phyloP scores from a whole-genome alignment of 2,888 invertebrate species.

The Endotricha flammealis region DNA sequence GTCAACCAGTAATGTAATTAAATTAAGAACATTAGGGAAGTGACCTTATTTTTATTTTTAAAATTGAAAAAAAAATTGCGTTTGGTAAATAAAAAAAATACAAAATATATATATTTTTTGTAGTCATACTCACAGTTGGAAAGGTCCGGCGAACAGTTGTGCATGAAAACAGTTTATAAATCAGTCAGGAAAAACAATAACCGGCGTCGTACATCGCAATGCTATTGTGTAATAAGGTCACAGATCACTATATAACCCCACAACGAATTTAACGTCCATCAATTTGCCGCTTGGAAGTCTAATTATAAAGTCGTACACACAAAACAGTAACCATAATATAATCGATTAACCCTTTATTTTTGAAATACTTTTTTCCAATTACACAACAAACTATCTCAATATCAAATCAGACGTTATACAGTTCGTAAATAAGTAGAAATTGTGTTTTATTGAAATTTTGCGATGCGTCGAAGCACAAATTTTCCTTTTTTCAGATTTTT shows the following conservation, averaged over 20 bases:
- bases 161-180: constrained; percentile 22
- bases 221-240: constrained; percentile 16
- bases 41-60: background rate
- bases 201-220: constrained; percentile 21
- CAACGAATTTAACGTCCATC: constrained; percentile 12
- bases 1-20: constrained; percentile 2
- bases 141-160: constrained; percentile 15
- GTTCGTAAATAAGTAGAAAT: constrained; percentile 18
- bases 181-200: constrained; percentile 16
- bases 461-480: constrained; percentile 41
- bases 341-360: too few species aligned
- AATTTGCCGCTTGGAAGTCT: constrained; percentile 21
- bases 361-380: too few species aligned
- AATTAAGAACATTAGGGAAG: constrained; percentile 7
- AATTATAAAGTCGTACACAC: constrained; percentile 31
- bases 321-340: constrained; percentile 12
- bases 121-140: constrained; percentile 23
- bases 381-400: constrained; percentile 13
- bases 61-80: background rate
- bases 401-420: constrained; percentile 12
- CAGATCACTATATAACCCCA: constrained; percentile 9
- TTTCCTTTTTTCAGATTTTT: constrained; percentile 32
- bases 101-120: too few species aligned
- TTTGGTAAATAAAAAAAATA: constrained; percentile 1
- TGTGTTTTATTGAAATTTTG: constrained; percentile 29